These are phyloP conservation scores for Amphipyra berbera DNA, from an alignment of 2,888 invertebrate species.

Conservation along the genomic window DNA sequence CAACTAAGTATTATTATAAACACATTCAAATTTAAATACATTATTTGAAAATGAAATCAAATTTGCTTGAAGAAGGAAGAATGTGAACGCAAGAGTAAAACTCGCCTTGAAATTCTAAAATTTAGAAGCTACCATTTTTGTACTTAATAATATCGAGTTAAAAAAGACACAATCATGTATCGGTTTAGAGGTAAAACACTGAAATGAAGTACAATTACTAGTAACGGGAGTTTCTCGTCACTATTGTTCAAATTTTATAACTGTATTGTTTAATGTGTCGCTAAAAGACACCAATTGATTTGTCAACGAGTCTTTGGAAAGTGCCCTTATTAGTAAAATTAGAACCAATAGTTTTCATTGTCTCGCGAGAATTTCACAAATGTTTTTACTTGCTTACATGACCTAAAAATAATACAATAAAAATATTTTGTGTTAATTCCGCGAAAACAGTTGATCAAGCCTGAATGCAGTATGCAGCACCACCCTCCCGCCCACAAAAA, in stretches of 20 bases:
- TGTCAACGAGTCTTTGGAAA: constrained; percentile 16
- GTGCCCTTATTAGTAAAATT: constrained; percentile 38
- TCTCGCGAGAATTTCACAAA: constrained; percentile 1
- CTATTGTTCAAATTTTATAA: constrained; percentile 43
- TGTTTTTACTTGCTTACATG: no score
- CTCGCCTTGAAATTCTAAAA: not conserved
- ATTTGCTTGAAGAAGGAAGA: no score
- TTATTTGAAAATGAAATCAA: constrained; percentile 17
- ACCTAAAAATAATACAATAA: no score
- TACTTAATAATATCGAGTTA: not conserved
- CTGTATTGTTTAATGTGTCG: constrained; percentile 35
- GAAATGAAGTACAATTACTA: constrained; percentile 26
- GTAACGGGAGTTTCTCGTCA: constrained; percentile 24
- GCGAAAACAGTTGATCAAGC: no score
- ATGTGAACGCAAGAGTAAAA: no score
- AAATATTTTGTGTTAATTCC: no score
- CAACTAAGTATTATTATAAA: constrained; percentile 44
- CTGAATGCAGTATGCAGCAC: no score
- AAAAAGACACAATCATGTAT: not conserved
- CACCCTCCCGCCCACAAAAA: no score
- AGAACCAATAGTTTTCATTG: constrained; percentile 23
- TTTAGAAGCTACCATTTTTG: not conserved
- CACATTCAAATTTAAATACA: constrained; percentile 49
- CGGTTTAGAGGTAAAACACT: constrained; percentile 10
- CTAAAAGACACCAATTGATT: constrained; percentile 40